Evolutionary conservation across 2,797 vertebrate genomes (phyloP).

Genomic region (Parauchenoglanis punctatus): DNA sequence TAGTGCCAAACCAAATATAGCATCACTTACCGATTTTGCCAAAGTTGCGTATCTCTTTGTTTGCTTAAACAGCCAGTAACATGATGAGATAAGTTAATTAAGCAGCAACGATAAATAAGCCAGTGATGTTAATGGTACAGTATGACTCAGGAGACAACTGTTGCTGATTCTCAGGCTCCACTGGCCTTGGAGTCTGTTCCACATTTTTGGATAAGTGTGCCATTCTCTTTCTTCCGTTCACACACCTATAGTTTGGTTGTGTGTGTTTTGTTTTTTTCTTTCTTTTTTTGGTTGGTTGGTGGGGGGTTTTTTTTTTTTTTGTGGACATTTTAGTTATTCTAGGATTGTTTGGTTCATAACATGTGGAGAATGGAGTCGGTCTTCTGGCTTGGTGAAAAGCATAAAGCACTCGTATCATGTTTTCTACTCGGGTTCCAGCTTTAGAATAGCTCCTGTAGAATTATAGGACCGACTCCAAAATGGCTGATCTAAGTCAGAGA

Average conservation of each 20-base stretch:
- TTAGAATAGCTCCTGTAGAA: background rate
- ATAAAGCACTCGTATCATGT: background rate
- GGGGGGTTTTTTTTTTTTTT: too few species aligned
- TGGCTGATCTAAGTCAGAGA: background rate
- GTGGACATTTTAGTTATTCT: background rate
- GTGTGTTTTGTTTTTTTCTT: background rate
- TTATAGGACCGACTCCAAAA: background rate
- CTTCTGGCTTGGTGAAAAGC: background rate
- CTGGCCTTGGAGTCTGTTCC: slow-evolving; percentile 4
- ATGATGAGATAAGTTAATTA: background rate
- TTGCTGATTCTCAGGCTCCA: slow-evolving; percentile 4
- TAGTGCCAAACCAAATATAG: background rate
- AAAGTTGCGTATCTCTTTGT: background rate
- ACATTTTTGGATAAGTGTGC: background rate
- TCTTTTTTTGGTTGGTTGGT: too few species aligned
- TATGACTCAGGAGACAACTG: background rate
- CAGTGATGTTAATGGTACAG: background rate
- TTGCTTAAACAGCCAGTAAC: background rate
- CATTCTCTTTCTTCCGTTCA: slow-evolving; percentile 8
- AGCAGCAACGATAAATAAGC: background rate
- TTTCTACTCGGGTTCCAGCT: background rate
- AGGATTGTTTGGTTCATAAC: background rate
- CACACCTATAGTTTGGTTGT: background rate
- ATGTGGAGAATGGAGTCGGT: background rate
- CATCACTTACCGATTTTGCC: background rate